These are phyloP conservation scores for Pollenia angustigena DNA, from an alignment of 2,888 invertebrate genomes.

Conservation along the genomic window DNA sequence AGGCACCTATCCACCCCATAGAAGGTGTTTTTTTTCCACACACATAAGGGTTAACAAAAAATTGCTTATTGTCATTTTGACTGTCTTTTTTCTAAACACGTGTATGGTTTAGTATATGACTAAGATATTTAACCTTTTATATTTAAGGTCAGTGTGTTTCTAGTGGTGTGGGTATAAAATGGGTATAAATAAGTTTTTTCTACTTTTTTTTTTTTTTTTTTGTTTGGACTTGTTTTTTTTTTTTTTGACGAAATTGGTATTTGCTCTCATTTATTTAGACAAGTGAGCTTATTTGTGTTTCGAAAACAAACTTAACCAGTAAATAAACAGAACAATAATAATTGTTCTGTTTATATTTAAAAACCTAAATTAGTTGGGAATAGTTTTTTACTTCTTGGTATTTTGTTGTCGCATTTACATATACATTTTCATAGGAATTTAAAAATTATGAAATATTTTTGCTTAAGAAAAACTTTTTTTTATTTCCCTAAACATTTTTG, in stretches of 20 bases:
- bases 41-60: no score
- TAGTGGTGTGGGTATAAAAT: neutral
- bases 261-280: conserved; percentile 4
- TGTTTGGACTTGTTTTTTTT: neutral
- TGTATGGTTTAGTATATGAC: neutral
- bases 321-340: no score
- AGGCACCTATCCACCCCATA: no score
- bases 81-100: neutral
- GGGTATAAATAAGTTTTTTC: neutral
- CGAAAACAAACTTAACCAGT: neutral
- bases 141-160: neutral
- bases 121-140: neutral
- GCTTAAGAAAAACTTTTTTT: no score
- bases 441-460: no score
- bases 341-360: neutral
- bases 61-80: neutral
- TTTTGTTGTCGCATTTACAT: neutral
- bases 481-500: no score
- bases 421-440: neutral
- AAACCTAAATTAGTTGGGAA: neutral
- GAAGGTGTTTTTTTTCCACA: no score
- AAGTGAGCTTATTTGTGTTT: conserved; percentile 46
- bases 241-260: neutral
- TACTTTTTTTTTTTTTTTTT: neutral
- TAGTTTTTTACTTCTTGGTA: neutral